These are phyloP conservation scores for Bothrops jararaca DNA, from an alignment of 2,113 vertebrate species.

Conservation along the genomic window DNA sequence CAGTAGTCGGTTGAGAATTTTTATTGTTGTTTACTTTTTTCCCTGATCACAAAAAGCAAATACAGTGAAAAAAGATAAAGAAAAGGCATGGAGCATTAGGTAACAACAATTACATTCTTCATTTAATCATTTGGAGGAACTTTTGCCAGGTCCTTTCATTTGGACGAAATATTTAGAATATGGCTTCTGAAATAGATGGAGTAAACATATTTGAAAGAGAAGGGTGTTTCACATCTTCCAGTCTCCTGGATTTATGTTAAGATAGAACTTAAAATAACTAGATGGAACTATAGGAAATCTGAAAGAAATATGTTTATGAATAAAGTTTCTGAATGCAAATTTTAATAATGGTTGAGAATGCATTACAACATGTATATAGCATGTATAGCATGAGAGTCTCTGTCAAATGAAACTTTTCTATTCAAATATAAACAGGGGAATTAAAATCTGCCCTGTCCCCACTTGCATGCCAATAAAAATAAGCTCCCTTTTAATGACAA, in stretches of 20 bases:
- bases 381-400: neutral
- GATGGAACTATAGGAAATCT: neutral
- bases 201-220: neutral
- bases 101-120: neutral
- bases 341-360: neutral
- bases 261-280: neutral
- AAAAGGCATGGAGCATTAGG: neutral
- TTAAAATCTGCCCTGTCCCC: neutral
- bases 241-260: neutral
- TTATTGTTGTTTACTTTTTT: neutral
- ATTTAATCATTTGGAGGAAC: neutral
- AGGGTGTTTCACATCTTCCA: neutral
- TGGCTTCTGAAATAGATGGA: neutral
- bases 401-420: neutral
- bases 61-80: neutral
- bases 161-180: neutral
- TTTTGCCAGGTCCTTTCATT: neutral
- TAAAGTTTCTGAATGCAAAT: neutral
- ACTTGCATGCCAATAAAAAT: neutral
- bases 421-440: neutral
- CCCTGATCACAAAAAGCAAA: neutral
- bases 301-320: neutral
- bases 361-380: neutral
- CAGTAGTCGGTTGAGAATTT: too few species aligned
- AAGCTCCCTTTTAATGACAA: neutral